Evolutionary conservation across 2,797 vertebrate genomes (phyloP).

Genomic region (Bradypodion pumilum): DNA sequence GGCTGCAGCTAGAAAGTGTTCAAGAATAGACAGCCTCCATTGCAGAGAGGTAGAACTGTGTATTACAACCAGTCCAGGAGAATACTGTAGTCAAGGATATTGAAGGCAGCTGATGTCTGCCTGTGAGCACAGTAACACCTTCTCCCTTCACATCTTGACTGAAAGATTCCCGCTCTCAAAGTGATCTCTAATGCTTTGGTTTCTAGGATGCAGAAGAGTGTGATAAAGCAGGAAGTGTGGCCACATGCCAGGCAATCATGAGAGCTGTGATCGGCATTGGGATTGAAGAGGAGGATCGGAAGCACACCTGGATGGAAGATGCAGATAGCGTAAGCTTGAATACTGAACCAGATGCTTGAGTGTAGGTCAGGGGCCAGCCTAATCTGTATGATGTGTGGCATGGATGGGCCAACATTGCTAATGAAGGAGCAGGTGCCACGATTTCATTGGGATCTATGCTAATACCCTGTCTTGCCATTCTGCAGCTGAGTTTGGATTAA

Average conservation of each 20-base stretch:
- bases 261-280: conserved; percentile 95
- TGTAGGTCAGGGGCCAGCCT: background rate
- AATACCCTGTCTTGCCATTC: background rate
- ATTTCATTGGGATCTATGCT: background rate
- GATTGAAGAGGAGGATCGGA: conserved; percentile 96
- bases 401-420: background rate
- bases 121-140: background rate
- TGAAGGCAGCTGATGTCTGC: too few relatives aligned
- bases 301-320: conserved; percentile 99
- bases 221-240: conserved; percentile 96
- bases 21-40: too few relatives aligned
- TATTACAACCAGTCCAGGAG: too few relatives aligned
- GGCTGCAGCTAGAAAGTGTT: too few relatives aligned
- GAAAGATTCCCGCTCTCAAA: background rate
- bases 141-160: too few relatives aligned
- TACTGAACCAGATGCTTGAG: background rate
- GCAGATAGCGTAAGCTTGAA: conserved; percentile 87
- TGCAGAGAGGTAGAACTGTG: too few relatives aligned
- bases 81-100: too few relatives aligned
- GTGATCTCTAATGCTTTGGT: background rate
- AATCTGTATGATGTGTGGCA: background rate
- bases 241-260: conserved; percentile 95
- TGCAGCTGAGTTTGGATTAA: background rate
- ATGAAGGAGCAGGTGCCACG: too few relatives aligned
- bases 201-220: conserved; percentile 95